Base-by-base conservation (phyloP, 2,888 invertebrate genomes). In the Rhaphigaster nebulosa region DNA sequence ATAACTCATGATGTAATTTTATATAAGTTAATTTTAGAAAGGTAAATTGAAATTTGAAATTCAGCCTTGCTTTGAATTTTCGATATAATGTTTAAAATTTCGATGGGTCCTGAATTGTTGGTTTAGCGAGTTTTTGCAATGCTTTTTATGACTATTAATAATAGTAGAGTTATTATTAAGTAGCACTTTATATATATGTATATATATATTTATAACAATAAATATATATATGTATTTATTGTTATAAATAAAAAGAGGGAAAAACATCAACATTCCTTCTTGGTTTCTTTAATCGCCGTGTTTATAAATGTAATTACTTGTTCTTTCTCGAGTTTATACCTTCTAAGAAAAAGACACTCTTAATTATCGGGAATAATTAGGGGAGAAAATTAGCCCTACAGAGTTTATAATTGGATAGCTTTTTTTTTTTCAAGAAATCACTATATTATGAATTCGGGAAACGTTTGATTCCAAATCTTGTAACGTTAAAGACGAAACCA, bases 301-400 rank as follows among this genome's bases (percentile, higher is more conserved):
- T 76, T 76, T 76, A 76, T 38, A 76, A 76, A 76, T 76, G 70
- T 76, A 76, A 76, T 76, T 76, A 38, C 70, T 38, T 29, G 13
- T 65, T 38, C 38, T 38, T 76, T 76, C 34, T 38, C 20, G 34
- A 38, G 34, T 23, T 38, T 38, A 8, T 20, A 76, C 70, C 38
- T 76, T 76, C 38, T 76, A 76, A 38, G 34, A 76, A 76, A 76
- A 76, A 76, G 70, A 76, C 34, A 34, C 70, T 76, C 70, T 76
- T 76, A 76, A 76, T 76, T 76, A 76, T 76, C 70, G 70, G 34
- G 38, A 76, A 76, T 38, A 38, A 76, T 76, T 76, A 38, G 70
- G 38, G 38, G 20, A 76, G 70, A 76, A 76, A 76, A 76, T 76
- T 38, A 76, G 38, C 38, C 38, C 38, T 23, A 23, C 34, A 20